These are phyloP conservation scores for Azorinus chamasolen DNA, from an alignment of 2,888 invertebrate species.

Conservation along the genomic window DNA sequence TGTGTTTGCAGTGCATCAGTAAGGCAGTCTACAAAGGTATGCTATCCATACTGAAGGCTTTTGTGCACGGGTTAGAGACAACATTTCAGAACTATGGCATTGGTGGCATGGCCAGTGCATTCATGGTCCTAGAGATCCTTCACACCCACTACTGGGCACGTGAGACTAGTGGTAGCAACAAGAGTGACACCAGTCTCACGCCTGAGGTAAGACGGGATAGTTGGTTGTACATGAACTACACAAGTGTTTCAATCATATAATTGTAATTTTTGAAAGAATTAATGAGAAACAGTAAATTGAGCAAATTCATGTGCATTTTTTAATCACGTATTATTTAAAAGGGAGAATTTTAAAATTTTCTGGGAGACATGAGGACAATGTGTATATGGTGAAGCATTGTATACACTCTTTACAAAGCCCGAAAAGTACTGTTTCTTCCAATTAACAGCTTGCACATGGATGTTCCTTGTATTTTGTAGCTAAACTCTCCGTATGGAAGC, in stretches of 20 bases:
- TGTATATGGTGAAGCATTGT: too few species aligned
- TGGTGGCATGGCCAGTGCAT: conserved; percentile 98
- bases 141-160: conserved; percentile 95
- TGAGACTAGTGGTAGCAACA: conserved; percentile 79
- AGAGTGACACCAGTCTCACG: conserved; percentile 83
- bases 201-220: conserved; percentile 78
- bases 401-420: too few species aligned
- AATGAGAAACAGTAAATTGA: too few species aligned
- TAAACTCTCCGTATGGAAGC: conserved; percentile 85
- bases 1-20: conserved; percentile 88
- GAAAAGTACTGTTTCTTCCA: too few species aligned
- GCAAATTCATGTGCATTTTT: too few species aligned
- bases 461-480: conserved; percentile 72
- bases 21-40: conserved; percentile 98
- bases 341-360: too few species aligned
- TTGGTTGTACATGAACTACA: too few species aligned
- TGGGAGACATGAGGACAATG: too few species aligned
- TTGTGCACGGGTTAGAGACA: conserved; percentile 95
- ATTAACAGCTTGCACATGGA: too few species aligned
- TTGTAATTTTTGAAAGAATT: too few species aligned
- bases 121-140: conserved; percentile 98
- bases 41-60: conserved; percentile 95
- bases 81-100: conserved; percentile 97
- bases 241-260: too few species aligned
- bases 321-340: too few species aligned